Percentiles rank a stretch among this genome's conserved stretches.
phyloP scores from a whole-genome alignment of 2,888 invertebrate genomes.

The Lasioglossum leucozonium region DNA sequence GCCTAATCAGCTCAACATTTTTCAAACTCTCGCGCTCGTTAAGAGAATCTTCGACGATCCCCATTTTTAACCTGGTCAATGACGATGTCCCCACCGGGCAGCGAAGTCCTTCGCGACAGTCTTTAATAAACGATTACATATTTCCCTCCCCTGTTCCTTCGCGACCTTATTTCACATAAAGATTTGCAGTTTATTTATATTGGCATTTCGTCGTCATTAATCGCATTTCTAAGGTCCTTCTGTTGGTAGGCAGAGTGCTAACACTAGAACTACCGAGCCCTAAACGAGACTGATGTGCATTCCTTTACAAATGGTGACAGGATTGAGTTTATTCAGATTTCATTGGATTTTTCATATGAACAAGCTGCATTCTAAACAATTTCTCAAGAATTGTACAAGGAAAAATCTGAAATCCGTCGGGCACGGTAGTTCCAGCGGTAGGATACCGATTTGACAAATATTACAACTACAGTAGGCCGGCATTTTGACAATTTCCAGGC shows the following conservation, averaged over 20 bases:
- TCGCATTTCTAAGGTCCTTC: not conserved
- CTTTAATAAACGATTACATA: not conserved
- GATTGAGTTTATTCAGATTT: not conserved
- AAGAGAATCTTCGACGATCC: not conserved
- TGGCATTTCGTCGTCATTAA: not conserved
- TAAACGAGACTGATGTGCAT: not conserved
- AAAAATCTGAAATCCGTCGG: not conserved
- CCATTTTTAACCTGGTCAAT: not conserved
- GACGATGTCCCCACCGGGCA: not conserved
- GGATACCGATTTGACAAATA: not conserved
- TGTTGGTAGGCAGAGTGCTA: not conserved
- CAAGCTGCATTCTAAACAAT: not conserved
- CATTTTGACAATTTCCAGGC: conserved; percentile 75
- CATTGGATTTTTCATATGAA: not conserved
- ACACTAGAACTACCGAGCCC: not conserved
- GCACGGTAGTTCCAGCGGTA: not conserved
- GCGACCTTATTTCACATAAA: too few relatives aligned
- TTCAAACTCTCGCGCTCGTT: not conserved
- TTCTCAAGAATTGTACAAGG: not conserved
- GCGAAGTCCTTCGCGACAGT: not conserved
- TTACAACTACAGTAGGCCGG: not conserved
- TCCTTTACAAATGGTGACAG: not conserved
- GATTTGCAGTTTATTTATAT: not conserved
- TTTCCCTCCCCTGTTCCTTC: not conserved
- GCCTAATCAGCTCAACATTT: not conserved